Evolutionary conservation across 1,140 invertebrate species (phyloP), one percentile per base, ranked within the genome.

Genomic region (Lanistes nyassanus): DNA sequence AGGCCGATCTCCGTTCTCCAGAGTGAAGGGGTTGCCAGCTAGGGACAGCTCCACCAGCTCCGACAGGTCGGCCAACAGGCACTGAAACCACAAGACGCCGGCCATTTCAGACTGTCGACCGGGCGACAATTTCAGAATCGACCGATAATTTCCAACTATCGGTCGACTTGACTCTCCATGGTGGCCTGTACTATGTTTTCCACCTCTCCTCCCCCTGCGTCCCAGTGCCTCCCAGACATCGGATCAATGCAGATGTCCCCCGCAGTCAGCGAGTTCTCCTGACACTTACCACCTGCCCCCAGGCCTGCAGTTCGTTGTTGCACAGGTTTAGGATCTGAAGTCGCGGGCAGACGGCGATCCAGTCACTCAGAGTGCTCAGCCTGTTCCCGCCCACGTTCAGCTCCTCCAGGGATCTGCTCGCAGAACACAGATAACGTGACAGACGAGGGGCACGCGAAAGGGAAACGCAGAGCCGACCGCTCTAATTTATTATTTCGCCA

Each of bases 21-120:
- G 69, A 62, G 80, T 82, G 68, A 84, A 82, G 11, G 86, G 84
- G 68, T 87, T 87, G 13, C 78, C 81, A 60, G 79, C 75, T 23
- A 84, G 74, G 77, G 76, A 85, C 19, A 87, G 64, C 73, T 87
- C 85, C 4, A 84, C 83, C 34, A 87, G 75, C 9, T 84, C 79
- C 51, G 70, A 31, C 39, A 84, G 66, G 29, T 74, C 79, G 21
- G 75, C 76, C 65, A 86, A 69, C 3, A 65, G 55, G 69, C 77
- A 80, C 85, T 86, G 76, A 16, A 58, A 58, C 36, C 26, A 53
- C n/a, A n/a, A n/a, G n/a, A n/a, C n/a, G n/a, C n/a, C n/a, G n/a
- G n/a, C n/a, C n/a, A n/a, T n/a, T n/a, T n/a, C n/a, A n/a, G n/a
- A n/a, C n/a, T n/a, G n/a, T n/a, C n/a, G n/a, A n/a, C n/a, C n/a